phyloP scores from a whole-genome alignment of 35 echinoderm and acorn worm genomes.

The Apostichopus californicus region DNA sequence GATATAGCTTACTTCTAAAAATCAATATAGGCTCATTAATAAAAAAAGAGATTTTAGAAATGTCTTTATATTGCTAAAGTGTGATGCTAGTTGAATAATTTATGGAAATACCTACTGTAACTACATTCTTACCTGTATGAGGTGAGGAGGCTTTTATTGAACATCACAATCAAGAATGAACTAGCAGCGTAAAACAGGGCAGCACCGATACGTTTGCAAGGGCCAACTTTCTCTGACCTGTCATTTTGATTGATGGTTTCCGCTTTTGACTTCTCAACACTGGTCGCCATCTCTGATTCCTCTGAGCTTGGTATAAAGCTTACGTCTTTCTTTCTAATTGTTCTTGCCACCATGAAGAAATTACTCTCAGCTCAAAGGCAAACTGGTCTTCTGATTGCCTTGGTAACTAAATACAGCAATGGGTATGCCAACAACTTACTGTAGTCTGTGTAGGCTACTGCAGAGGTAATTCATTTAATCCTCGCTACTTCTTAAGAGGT shows the following conservation, averaged over 20 bases:
- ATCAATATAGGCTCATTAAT: too few species aligned
- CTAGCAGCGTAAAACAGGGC: conserved; percentile 75
- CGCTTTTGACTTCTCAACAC: neutral
- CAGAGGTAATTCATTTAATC: too few species aligned
- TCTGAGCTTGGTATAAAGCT: neutral
- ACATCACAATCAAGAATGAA: conserved; percentile 73
- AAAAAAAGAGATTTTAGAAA: too few species aligned
- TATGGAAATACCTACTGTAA: neutral
- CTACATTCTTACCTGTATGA: conserved; percentile 65
- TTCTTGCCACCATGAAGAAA: neutral
- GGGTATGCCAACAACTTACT: too few species aligned
- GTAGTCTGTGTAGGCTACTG: too few species aligned
- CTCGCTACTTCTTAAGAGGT: too few species aligned
- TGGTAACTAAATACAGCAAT: too few species aligned
- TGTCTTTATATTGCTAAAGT: too few species aligned
- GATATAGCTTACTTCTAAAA: too few species aligned
- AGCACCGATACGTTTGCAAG: conserved; percentile 38
- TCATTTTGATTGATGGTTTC: neutral
- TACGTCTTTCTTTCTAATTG: neutral
- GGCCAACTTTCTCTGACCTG: neutral
- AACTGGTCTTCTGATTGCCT: too few species aligned
- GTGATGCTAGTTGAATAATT: too few species aligned
- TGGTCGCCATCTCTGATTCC: neutral
- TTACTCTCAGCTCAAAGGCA: neutral
- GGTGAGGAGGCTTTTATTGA: conserved; percentile 80